Evolutionary conservation across 1,140 invertebrate species (phyloP).

Genomic region (Stegodyphus mimosarum): DNA sequence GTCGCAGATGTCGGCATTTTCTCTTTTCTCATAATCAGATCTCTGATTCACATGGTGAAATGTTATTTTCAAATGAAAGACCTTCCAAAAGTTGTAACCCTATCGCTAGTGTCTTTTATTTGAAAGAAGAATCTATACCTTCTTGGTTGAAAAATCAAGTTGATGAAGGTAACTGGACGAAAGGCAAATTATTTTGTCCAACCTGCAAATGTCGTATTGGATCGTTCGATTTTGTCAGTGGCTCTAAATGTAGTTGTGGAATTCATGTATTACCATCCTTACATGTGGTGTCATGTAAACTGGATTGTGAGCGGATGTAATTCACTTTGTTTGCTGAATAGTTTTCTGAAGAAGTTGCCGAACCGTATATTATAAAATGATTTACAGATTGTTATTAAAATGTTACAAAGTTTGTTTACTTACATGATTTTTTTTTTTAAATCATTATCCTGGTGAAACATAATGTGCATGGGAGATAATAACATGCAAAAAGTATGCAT

Average conservation of each 20-base stretch:
- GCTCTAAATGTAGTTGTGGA: constrained; percentile 73
- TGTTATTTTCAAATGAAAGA: background rate
- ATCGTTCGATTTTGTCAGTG: constrained; percentile 75
- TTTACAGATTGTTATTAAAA: too few relatives aligned
- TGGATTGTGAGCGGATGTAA: constrained; percentile 46
- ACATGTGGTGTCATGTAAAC: constrained; percentile 39
- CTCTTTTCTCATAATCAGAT: constrained; percentile 7
- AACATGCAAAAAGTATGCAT: too few relatives aligned
- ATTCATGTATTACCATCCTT: constrained; percentile 69
- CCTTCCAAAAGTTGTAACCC: background rate
- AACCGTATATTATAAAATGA: too few relatives aligned
- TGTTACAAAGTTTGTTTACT: too few relatives aligned
- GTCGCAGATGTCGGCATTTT: constrained; percentile 23
- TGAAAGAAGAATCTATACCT: constrained; percentile 32
- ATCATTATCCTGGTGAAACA: too few relatives aligned
- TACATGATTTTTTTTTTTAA: too few relatives aligned
- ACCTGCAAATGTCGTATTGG: constrained; percentile 73
- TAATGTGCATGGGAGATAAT: too few relatives aligned
- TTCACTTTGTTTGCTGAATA: too few relatives aligned
- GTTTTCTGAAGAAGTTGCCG: too few relatives aligned
- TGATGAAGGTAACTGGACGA: constrained; percentile 70
- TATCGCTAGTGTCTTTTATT: constrained; percentile 21
- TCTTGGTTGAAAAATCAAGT: constrained; percentile 28
- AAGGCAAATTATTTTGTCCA: constrained; percentile 74
- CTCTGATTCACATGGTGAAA: constrained; percentile 4